phyloP scores from a whole-genome alignment of 2,888 invertebrate genomes.

The Epistrophe eligans region DNA sequence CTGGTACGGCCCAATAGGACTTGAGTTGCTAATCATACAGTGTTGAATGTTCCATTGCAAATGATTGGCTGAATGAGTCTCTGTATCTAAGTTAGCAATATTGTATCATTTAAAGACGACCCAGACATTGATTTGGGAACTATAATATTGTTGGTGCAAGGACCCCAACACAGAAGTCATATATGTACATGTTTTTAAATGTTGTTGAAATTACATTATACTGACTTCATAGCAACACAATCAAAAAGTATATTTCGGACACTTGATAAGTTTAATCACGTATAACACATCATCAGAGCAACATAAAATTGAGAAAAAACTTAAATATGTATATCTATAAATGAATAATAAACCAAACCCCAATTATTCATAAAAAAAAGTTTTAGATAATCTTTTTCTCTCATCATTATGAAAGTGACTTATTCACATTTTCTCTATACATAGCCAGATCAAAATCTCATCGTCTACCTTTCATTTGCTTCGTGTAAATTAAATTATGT shows the following conservation, averaged over 20 bases:
- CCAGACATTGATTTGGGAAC: too few relatives aligned
- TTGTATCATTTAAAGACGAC: too few relatives aligned
- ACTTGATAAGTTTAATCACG: background rate
- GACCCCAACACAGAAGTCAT: too few relatives aligned
- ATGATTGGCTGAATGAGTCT: too few relatives aligned
- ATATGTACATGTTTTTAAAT: too few relatives aligned
- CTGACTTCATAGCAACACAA: background rate
- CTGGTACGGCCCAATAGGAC: too few relatives aligned
- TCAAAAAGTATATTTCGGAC: background rate
- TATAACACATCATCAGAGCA: background rate
- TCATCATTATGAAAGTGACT: background rate
- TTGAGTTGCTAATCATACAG: too few relatives aligned
- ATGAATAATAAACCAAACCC: background rate
- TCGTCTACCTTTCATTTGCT: constrained; percentile 24
- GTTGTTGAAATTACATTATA: too few relatives aligned
- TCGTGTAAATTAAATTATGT: constrained; percentile 33
- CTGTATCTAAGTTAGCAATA: too few relatives aligned
- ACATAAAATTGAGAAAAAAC: background rate
- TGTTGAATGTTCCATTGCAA: too few relatives aligned
- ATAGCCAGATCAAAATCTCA: background rate
- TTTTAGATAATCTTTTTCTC: background rate
- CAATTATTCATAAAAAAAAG: constrained; percentile 5
- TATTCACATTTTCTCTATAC: background rate
- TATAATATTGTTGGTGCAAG: too few relatives aligned
- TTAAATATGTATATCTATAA: background rate